Evolutionary conservation across 1,140 invertebrate species (phyloP).

Genomic region (Camponotus vicinus): DNA sequence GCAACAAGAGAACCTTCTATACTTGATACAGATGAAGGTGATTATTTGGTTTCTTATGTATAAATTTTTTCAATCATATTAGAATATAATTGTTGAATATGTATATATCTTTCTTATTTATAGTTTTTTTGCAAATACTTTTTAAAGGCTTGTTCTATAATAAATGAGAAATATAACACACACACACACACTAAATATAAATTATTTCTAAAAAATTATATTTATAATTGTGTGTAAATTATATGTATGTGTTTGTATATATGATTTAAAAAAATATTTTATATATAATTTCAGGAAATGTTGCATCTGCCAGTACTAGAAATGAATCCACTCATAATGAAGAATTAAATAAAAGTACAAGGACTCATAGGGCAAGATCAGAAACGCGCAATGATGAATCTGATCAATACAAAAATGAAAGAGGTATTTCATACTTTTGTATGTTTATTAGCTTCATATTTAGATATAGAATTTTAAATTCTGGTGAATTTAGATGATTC

Average conservation of each 20-base stretch:
- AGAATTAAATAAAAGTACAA: not conserved
- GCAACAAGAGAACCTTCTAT: not conserved
- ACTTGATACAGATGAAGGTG: constrained; percentile 44
- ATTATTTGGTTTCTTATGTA: not conserved
- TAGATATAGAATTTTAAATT: not conserved
- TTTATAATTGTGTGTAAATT: not conserved
- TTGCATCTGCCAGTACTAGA: constrained; percentile 46
- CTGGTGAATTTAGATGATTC: constrained; percentile 65
- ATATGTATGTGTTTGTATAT: not conserved
- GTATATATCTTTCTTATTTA: not conserved
- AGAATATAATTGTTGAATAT: not conserved
- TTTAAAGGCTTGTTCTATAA: not conserved
- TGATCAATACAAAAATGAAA: constrained; percentile 25
- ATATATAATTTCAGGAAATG: constrained; percentile 29
- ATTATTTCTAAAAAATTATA: not conserved
- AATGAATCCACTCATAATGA: constrained; percentile 1
- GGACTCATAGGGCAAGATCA: not conserved
- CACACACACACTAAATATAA: too few species aligned
- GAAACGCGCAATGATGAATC: constrained; percentile 39
- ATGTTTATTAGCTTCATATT: not conserved
- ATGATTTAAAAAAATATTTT: not conserved
- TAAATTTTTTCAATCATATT: not conserved
- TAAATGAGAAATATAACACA: not conserved
- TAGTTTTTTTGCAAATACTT: not conserved
- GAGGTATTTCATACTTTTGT: constrained; percentile 31